Conservation (phyloP, 2,797 vertebrate species). For the Smutsia temminckii region DNA sequence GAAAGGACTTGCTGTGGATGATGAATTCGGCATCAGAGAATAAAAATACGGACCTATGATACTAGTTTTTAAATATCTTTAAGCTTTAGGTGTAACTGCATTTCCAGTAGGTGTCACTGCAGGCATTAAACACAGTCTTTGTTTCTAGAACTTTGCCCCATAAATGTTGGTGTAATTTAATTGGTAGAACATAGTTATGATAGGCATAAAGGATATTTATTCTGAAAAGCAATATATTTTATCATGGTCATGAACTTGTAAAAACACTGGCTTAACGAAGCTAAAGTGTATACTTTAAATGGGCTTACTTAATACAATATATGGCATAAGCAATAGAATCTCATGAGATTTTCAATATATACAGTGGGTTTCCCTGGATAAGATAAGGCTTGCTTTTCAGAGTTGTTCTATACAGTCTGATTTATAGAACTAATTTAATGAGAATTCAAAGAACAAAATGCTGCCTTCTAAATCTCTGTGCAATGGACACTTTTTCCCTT, state of each 20-base stretch:
- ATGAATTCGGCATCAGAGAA: neutral
- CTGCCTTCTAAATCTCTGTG: slow-evolving; percentile 67
- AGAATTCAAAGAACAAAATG: slow-evolving; percentile 50
- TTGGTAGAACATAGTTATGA: slow-evolving; percentile 72
- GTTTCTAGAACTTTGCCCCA: slow-evolving; percentile 57
- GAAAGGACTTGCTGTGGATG: neutral
- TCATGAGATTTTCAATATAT: slow-evolving; percentile 58
- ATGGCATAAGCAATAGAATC: slow-evolving; percentile 45
- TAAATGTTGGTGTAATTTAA: slow-evolving; percentile 73
- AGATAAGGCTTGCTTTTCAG: slow-evolving; percentile 68
- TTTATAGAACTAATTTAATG: slow-evolving; percentile 68
- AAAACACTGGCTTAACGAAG: slow-evolving; percentile 76
- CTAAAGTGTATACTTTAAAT: slow-evolving; percentile 45
- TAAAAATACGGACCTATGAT: neutral
- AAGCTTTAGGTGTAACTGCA: slow-evolving; percentile 33
- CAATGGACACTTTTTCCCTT: slow-evolving; percentile 28
- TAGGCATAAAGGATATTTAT: slow-evolving; percentile 66
- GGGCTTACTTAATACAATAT: slow-evolving; percentile 59
- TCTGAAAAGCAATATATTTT: slow-evolving; percentile 71
- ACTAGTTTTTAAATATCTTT: slow-evolving; percentile 1
- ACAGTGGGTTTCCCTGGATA: slow-evolving; percentile 60
- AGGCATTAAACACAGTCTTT: slow-evolving; percentile 78
- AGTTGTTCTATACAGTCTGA: slow-evolving; percentile 61
- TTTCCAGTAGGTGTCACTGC: slow-evolving; percentile 86
- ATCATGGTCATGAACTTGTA: slow-evolving; percentile 62